Base-by-base conservation (phyloP, 1,140 invertebrate species). In the Homalodisca vitripennis region DNA sequence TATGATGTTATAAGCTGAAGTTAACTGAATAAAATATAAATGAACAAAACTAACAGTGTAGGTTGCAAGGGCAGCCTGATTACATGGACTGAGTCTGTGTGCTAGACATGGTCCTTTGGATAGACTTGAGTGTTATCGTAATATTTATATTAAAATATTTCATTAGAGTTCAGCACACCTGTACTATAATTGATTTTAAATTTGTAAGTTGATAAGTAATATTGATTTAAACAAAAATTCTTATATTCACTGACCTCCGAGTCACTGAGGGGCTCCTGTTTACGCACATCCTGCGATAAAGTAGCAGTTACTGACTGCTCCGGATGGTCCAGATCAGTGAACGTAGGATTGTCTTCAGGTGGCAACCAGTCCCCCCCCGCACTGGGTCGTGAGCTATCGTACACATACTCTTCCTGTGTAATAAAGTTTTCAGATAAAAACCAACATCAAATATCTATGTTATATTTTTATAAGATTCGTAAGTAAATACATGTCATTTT, bases 261-360 rank as follows among this genome's bases (percentile, higher is more conserved):
- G 41, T 47, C 31, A 34, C 63, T 34, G 63, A 41, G 17, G 27
- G 41, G 32, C 10, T 31, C 30, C 63, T 41, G 63, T 34, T 20
- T 41, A 22, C 57, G 30, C 3, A 32, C 57, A n/a, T 62, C 26
- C 26, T n/a, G 20, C 57, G 29, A 27, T 3, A 14, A 12, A 20
- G 48, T 6, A n/a, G 48, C 48, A 24, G 48, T 6, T 12, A 10
- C 10, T 22, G 3, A n/a, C 55, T 60, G 70, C 68, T 66, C 29
- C 31, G 74, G 74, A 63, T 73, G 71, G 62, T 75, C 74, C 29
- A 75, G 62, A 29, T 75, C 74, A 62, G 71, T 72, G 1, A 75
- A 65, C 3, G 65, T 67, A 2, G 71, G 47, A 10, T 22, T 26
- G 1, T 53, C 29, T 3, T 27, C 34, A 24, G 31, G 17, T 12